Percentiles rank a stretch among this genome's conserved stretches.
Conservation (phyloP, 2,113 vertebrate species). For the Bolborhynchus lineola region DNA sequence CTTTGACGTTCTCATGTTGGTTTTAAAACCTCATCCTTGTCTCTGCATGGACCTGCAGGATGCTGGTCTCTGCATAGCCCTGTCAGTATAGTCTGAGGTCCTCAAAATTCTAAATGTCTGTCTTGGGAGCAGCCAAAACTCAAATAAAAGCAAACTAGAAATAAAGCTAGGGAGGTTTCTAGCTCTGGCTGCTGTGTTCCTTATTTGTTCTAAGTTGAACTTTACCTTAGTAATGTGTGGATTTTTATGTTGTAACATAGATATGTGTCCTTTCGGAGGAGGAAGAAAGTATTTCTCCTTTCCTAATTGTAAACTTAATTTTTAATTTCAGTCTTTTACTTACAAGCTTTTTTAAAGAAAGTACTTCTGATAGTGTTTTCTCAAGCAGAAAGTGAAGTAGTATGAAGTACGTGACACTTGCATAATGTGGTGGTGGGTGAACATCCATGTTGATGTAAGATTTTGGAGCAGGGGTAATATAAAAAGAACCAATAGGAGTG, state of each 20-base stretch:
- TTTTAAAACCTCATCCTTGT: not conserved
- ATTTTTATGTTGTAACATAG: not conserved
- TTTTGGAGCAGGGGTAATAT: not conserved
- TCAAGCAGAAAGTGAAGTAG: not conserved
- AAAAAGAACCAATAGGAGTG: not conserved
- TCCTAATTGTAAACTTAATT: not conserved
- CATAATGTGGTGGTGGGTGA: not conserved
- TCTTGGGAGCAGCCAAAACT: not conserved
- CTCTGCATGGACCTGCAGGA: not conserved
- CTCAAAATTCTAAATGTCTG: constrained; percentile 22
- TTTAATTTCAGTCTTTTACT: not conserved
- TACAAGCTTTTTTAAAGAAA: not conserved
- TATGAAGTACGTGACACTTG: not conserved
- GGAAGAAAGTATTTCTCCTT: not conserved
- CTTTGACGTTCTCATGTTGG: not conserved
- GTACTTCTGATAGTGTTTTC: not conserved
- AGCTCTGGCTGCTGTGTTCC: not conserved
- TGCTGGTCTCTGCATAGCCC: too few relatives aligned
- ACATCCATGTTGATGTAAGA: not conserved
- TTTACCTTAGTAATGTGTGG: not conserved
- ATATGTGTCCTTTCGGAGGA: not conserved
- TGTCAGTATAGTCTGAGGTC: not conserved
- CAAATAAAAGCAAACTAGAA: constrained; percentile 47
- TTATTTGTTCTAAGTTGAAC: not conserved
- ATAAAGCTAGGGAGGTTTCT: not conserved